Evolutionary conservation across 2,888 invertebrate species (phyloP), one percentile per base, ranked within the genome.

Genomic region (Calephelis perditalis): DNA sequence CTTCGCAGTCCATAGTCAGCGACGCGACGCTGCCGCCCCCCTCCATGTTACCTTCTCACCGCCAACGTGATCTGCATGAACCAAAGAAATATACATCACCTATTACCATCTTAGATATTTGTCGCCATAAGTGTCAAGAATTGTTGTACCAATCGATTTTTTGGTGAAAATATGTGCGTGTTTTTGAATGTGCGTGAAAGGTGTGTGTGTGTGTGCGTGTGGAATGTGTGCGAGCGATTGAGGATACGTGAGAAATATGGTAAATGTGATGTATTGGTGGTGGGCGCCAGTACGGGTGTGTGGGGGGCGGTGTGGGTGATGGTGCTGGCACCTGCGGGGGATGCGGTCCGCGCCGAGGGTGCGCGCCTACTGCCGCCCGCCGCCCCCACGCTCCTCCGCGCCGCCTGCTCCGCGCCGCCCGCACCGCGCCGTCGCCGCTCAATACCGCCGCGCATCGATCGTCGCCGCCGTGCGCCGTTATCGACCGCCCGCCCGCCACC

Each of bases 1-100:
- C 96, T 87, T 96, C 96, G 90, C 96, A 93, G 84, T 94, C 93
- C 86, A 93, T 91, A 75, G 93, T 91, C 74, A 92, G 91, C 70
- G 92, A 84, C 60, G 92, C 84, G 65, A 84, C 86, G 76, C 81
- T 76, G 72, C 76, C 91, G 82, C 83, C 81, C 66, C 76, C 77
- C 77, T 92, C 92, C 92, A 92, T 92, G 49, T 26, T 52, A 26
- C 5, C 49, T 77, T 84, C 84, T 61, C 62, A 40, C 26, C 58
- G 55, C 49, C 60, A 40, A n/a, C 10, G 8, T 7, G 57, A 11
- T 11, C 26, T 37, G 58, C 59, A 43, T 15, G 37, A 40, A 58
- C 58, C 58, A 49, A 55, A 37, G 7, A 54, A 46, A 8, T n/a
- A 55, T 26, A 8, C 15, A 26, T 10, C 49, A 58, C 12, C 49